Evolutionary conservation across 2,113 vertebrate genomes (phyloP).

Genomic region (Prietella phreatophila): DNA sequence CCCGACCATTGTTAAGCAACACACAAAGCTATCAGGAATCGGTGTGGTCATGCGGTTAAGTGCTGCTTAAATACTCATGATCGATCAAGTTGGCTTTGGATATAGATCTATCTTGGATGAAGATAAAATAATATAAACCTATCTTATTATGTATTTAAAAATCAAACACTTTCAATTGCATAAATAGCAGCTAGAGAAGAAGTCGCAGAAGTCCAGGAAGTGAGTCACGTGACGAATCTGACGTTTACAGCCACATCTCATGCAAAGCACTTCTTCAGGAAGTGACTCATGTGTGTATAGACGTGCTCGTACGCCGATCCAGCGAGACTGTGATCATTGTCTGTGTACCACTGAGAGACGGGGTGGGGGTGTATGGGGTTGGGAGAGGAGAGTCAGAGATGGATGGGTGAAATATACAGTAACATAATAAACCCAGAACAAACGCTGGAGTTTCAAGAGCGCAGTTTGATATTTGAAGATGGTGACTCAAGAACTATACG

Average conservation of each 20-base stretch:
- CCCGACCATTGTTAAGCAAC: background rate
- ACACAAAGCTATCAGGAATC: background rate
- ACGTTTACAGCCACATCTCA: slow-evolving; percentile 41
- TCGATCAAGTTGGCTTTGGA: background rate
- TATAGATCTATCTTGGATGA: background rate
- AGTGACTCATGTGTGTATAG: slow-evolving; percentile 92
- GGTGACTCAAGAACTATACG: too few relatives aligned
- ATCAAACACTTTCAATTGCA: background rate
- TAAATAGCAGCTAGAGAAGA: background rate
- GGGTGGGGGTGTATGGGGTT: background rate
- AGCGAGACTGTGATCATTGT: slow-evolving; percentile 85
- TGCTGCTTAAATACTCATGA: background rate
- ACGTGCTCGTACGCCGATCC: slow-evolving; percentile 85
- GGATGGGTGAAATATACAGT: background rate
- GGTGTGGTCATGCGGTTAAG: background rate
- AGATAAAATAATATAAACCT: background rate
- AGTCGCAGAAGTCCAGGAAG: background rate
- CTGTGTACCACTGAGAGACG: slow-evolving; percentile 88
- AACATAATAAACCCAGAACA: background rate
- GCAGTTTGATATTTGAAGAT: too few relatives aligned
- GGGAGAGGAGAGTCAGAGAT: slow-evolving; percentile 4
- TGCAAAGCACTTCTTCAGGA: slow-evolving; percentile 85
- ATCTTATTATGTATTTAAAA: background rate
- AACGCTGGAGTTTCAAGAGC: background rate
- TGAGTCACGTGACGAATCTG: background rate